Base-by-base conservation (phyloP, 35 echinoderm and acorn worm species). In the Holothuria glaberrima region DNA sequence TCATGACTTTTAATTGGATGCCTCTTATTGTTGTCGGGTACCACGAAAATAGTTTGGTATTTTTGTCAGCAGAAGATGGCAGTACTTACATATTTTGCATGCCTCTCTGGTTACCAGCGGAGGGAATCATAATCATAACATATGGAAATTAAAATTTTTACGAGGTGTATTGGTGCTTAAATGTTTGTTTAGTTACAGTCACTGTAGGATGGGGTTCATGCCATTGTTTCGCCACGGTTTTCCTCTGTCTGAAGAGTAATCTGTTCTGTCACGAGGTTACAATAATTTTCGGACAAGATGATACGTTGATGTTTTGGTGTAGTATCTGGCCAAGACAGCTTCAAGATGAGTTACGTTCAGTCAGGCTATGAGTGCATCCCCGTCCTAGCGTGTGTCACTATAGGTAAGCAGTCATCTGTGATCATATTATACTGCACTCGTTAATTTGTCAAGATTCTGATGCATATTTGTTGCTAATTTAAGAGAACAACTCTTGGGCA, bases 331-430 rank as follows among this genome's bases (percentile, higher is more conserved):
- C 30, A 21, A 58, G 80, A 84, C 80, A 63, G 80, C 57, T 22
- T 61, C 80, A 84, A 84, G 80, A 84, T 84, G 80, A 84, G 57
- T 84, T 84, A 84, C 56, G 80, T 84, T 84, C 80, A 84, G 59
- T 59, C 80, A 20, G 80, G 80, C 30, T 84, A 84, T 27, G 80
- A 84, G 80, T 84, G 80, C 57, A 84, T 84, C 57, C 80, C 80
- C 19, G 80, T 84, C 57, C 30, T 84, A 16, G 80, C 80, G 0
- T 84, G 80, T 52, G 80, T 84, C 80, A 84, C 80, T 21, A 35
- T 84, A 84, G 80, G 80, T 84, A 84, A 84, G 80, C 80, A 29
- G 33, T 62, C 31, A 9, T 36, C 46, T 60, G 48, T 82, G 48
- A 21, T 41, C 48, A 32, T 60, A 21, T 48, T 59, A 56, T 60